These are phyloP conservation scores for Brachionus rotundiformis DNA, from an alignment of 1,140 invertebrate species.

Conservation along the genomic window DNA sequence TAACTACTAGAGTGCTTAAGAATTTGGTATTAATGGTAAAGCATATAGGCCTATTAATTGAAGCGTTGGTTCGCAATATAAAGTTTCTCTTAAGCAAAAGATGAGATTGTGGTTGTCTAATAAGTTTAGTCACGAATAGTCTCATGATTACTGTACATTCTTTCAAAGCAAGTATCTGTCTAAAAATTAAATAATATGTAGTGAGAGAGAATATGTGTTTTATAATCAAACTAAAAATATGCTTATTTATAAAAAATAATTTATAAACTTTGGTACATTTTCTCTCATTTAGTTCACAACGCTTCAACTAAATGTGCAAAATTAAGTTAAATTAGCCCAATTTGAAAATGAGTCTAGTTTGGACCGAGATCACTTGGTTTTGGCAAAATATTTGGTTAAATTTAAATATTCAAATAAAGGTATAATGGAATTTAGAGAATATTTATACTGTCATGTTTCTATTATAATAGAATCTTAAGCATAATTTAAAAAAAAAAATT, in stretches of 20 bases:
- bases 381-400: background rate
- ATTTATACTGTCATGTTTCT: background rate
- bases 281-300: background rate
- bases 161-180: slow-evolving; percentile 12
- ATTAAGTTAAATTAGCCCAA: background rate
- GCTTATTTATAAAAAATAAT: background rate
- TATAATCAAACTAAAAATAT: slow-evolving; percentile 1
- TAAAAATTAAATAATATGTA: background rate
- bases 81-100: slow-evolving; percentile 19
- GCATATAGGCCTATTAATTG: background rate
- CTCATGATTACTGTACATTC: background rate
- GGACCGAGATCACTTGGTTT: background rate
- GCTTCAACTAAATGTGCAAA: background rate
- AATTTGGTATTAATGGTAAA: background rate
- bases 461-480: background rate
- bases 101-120: slow-evolving; percentile 3
- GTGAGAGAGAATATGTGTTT: background rate
- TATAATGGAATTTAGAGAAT: background rate
- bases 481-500: background rate
- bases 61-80: background rate
- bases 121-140: background rate
- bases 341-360: background rate
- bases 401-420: too few relatives aligned
- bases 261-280: background rate
- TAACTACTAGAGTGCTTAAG: background rate